Percentiles rank a stretch among this genome's conserved stretches.
phyloP scores from a whole-genome alignment of 2,888 invertebrate genomes.

The Apeira syringaria region DNA sequence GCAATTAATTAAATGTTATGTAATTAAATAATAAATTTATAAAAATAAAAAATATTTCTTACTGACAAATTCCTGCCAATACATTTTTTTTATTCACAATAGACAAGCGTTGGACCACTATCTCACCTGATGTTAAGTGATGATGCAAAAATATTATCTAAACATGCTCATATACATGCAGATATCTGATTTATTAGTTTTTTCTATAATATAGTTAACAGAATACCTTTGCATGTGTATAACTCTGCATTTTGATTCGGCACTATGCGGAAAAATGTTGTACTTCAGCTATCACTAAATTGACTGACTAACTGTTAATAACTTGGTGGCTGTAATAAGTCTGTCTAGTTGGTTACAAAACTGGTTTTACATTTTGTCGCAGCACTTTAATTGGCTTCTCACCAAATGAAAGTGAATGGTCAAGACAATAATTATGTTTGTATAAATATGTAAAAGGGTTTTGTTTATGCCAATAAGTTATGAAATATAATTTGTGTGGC shows the following conservation, averaged over 20 bases:
- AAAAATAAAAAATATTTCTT: too few species aligned
- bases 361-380: conserved; percentile 4
- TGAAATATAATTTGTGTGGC: too few species aligned
- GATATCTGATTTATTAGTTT: too few species aligned
- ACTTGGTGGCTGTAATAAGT: not conserved
- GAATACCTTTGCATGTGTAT: conserved; percentile 21
- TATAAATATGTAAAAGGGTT: too few species aligned
- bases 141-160: too few species aligned
- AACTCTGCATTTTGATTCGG: conserved; percentile 14
- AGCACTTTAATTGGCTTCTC: conserved; percentile 5
- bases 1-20: conserved; percentile 83
- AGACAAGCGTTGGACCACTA: too few species aligned
- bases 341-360: conserved; percentile 2
- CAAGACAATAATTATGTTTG: conserved; percentile 14
- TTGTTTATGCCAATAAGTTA: too few species aligned
- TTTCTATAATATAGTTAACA: not conserved
- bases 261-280: not conserved
- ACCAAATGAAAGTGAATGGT: conserved; percentile 21
- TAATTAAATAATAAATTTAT: not conserved
- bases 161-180: too few species aligned
- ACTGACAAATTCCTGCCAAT: too few species aligned
- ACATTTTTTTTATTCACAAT: too few species aligned
- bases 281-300: not conserved
- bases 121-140: too few species aligned
- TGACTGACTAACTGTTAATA: too few species aligned